Conservation (phyloP, 1,140 invertebrate species). For the Anoplolepis gracilipes region DNA sequence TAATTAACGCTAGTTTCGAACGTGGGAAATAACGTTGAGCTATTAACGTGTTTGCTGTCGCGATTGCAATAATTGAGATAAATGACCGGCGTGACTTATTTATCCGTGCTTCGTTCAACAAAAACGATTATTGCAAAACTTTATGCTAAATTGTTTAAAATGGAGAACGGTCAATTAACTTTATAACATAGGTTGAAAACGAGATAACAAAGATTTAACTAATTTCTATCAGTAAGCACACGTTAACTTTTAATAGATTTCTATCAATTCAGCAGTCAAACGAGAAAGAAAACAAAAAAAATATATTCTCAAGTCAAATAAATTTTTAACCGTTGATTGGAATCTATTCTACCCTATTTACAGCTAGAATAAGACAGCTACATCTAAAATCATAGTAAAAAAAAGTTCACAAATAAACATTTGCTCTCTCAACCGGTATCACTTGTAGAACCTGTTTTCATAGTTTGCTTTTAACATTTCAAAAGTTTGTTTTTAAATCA, state of each 20-base stretch:
- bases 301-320: background rate
- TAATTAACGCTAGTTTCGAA: conserved; percentile 50
- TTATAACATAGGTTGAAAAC: background rate
- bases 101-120: background rate
- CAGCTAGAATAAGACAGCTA: background rate
- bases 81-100: conserved; percentile 21
- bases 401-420: background rate
- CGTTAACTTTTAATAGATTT: background rate
- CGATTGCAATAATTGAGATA: conserved; percentile 40
- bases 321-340: background rate
- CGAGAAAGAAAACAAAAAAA: background rate
- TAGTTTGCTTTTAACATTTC: no score
- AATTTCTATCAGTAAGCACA: background rate
- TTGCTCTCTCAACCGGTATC: background rate
- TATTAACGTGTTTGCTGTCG: conserved; percentile 27
- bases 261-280: background rate
- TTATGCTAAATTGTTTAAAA: background rate
- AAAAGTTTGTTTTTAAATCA: background rate
- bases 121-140: conserved; percentile 7
- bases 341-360: no score
- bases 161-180: background rate
- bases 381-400: background rate
- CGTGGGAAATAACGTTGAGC: conserved; percentile 37
- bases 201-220: background rate
- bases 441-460: no score